Evolutionary conservation across 2,888 invertebrate species (phyloP).

Genomic region (Oscheius sp.): DNA sequence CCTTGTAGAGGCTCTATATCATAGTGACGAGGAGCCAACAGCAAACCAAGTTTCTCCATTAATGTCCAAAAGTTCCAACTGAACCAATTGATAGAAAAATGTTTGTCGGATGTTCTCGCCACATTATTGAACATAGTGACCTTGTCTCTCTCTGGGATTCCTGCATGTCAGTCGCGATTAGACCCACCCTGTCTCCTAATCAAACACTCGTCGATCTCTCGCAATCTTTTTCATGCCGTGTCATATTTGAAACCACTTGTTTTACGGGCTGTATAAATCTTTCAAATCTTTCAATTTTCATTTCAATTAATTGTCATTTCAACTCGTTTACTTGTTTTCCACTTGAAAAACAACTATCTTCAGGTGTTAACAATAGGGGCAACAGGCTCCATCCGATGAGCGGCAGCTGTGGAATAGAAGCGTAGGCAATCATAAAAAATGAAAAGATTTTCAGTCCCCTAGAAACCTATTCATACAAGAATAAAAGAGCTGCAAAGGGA

Average conservation of each 20-base stretch:
- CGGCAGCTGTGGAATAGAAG: conserved; percentile 54
- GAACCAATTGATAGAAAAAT: too few relatives aligned
- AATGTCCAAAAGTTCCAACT: too few relatives aligned
- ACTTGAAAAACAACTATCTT: conserved; percentile 2
- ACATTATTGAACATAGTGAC: background rate
- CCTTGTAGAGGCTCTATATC: too few relatives aligned
- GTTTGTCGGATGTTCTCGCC: conserved; percentile 1
- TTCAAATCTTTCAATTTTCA: background rate
- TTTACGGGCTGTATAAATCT: background rate
- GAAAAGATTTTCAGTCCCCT: conserved; percentile 36
- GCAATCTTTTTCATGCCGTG: background rate
- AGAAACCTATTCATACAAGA: conserved; percentile 56
- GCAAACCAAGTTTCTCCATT: conserved; percentile 4
- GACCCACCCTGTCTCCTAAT: background rate
- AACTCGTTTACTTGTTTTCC: background rate
- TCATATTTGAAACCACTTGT: background rate
- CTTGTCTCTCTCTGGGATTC: conserved; percentile 7
- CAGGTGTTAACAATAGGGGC: background rate
- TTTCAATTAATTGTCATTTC: too few relatives aligned
- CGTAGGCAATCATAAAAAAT: conserved; percentile 32
- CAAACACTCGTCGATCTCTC: background rate
- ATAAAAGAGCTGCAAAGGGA: conserved; percentile 56
- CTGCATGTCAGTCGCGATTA: background rate
- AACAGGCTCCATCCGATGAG: conserved; percentile 34
- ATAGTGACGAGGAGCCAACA: conserved; percentile 22